phyloP scores from a whole-genome alignment of 2,113 vertebrate species.

The Accipiter cooperii region DNA sequence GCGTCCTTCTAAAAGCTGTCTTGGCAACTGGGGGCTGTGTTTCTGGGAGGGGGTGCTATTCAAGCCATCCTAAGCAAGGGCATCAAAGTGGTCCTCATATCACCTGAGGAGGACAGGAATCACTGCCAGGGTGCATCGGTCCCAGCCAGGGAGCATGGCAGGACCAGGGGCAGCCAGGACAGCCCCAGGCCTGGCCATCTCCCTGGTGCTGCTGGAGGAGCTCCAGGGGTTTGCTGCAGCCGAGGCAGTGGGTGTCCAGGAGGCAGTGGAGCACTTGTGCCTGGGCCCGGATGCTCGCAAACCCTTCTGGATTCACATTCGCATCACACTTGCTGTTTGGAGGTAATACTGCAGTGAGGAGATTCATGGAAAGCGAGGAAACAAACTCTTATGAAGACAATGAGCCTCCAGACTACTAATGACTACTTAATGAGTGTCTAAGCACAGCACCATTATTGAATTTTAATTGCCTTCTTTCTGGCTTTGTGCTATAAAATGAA shows the following conservation, averaged over 20 bases:
- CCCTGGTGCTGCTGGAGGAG: neutral
- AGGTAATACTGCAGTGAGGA: neutral
- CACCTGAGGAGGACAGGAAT: neutral
- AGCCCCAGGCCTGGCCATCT: neutral
- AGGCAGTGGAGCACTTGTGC: neutral
- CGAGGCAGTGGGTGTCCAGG: neutral
- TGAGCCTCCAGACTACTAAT: conserved; percentile 50
- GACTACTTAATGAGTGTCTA: conserved; percentile 59
- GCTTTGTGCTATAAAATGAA: conserved; percentile 18
- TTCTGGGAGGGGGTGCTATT: neutral
- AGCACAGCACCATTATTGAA: conserved; percentile 37
- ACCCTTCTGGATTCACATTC: neutral
- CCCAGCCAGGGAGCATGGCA: neutral
- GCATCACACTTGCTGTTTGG: fast-evolving
- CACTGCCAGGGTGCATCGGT: no score
- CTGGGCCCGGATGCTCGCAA: neutral
- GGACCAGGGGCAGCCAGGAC: neutral
- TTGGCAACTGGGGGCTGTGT: neutral
- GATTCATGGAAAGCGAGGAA: neutral
- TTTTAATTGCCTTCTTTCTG: conserved; percentile 57
- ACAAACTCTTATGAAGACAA: neutral
- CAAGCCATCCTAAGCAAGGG: neutral
- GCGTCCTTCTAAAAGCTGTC: neutral
- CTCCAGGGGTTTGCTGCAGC: neutral
- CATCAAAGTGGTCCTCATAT: neutral